A percentile compares a stretch with the other conserved stretches of the same genome.
Evolutionary conservation across 2,797 vertebrate species (phyloP).

Genomic region (Poeciliopsis paucimaculata): DNA sequence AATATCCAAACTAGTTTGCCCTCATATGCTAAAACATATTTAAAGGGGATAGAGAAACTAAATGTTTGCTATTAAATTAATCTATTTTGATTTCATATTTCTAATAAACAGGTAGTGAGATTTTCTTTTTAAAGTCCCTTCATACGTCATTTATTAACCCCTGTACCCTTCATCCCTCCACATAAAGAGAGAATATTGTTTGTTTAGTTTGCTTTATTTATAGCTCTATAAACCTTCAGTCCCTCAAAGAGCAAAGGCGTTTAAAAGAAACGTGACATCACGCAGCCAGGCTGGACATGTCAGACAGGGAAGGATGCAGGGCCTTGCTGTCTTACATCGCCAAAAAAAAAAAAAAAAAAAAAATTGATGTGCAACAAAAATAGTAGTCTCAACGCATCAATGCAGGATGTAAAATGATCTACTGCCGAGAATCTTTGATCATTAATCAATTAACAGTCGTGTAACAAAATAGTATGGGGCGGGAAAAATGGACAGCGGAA

Average conservation of each 20-base stretch:
- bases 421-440: slow-evolving; percentile 66
- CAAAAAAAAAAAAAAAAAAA: neutral
- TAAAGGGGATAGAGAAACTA: slow-evolving; percentile 4
- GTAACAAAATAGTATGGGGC: slow-evolving; percentile 75
- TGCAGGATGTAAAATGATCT: slow-evolving; percentile 78
- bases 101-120: slow-evolving; percentile 29
- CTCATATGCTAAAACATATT: neutral
- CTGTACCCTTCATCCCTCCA: slow-evolving; percentile 19
- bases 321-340: slow-evolving; percentile 62
- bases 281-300: slow-evolving; percentile 55
- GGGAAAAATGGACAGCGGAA: slow-evolving; percentile 14
- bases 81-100: neutral
- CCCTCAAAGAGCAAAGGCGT: slow-evolving; percentile 53
- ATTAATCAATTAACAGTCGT: slow-evolving; percentile 81
- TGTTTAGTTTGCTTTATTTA: slow-evolving; percentile 60
- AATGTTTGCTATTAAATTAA: neutral
- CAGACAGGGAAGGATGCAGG: slow-evolving; percentile 39
- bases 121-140: slow-evolving; percentile 24
- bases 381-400: slow-evolving; percentile 65
- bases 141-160: slow-evolving; percentile 53
- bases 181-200: slow-evolving; percentile 33
- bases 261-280: slow-evolving; percentile 63
- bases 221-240: slow-evolving; percentile 42
- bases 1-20: slow-evolving; percentile 2
- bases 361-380: slow-evolving; percentile 71